Conservation (phyloP, 2,797 vertebrate species). For the Schizopygopsis malacanthus region DNA sequence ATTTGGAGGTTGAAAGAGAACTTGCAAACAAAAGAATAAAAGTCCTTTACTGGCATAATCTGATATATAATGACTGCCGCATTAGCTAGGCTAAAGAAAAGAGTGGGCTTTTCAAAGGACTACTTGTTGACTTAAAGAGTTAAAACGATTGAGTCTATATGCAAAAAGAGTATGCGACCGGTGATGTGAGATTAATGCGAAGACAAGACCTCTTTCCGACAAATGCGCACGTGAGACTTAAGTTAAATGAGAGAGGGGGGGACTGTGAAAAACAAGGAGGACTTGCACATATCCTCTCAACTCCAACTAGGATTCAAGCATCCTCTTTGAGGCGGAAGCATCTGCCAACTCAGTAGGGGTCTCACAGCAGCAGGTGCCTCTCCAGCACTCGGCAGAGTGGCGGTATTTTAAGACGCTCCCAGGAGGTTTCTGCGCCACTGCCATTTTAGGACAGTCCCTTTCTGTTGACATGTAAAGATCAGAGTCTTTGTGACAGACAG, state of each 20-base stretch:
- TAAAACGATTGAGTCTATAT: slow-evolving; percentile 16
- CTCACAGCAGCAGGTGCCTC: slow-evolving; percentile 68
- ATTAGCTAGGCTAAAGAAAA: slow-evolving; percentile 55
- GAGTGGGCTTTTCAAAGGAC: slow-evolving; percentile 14
- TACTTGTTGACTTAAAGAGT: slow-evolving; percentile 44
- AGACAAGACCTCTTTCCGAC: background rate
- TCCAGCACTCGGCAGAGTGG: slow-evolving; percentile 56
- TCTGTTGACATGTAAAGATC: slow-evolving; percentile 61
- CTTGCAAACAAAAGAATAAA: slow-evolving; percentile 66
- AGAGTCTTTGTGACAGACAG: slow-evolving; percentile 59
- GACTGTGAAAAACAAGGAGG: slow-evolving; percentile 12
- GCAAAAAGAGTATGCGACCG: background rate
- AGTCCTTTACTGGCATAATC: slow-evolving; percentile 71
- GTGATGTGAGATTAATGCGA: background rate
- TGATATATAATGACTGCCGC: slow-evolving; percentile 62
- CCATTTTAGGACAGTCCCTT: slow-evolving; percentile 66
- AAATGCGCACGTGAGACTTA: background rate
- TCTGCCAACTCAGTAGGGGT: slow-evolving; percentile 69
- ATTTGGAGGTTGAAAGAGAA: slow-evolving; percentile 61
- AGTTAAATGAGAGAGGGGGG: background rate
- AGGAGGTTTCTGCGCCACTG: slow-evolving; percentile 54
- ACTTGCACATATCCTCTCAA: slow-evolving; percentile 36
- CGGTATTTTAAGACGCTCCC: slow-evolving; percentile 64
- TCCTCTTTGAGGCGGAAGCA: slow-evolving; percentile 64
- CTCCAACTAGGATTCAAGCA: slow-evolving; percentile 42